Conservation (phyloP, 2,797 vertebrate genomes). For the Xenopus petersii region DNA sequence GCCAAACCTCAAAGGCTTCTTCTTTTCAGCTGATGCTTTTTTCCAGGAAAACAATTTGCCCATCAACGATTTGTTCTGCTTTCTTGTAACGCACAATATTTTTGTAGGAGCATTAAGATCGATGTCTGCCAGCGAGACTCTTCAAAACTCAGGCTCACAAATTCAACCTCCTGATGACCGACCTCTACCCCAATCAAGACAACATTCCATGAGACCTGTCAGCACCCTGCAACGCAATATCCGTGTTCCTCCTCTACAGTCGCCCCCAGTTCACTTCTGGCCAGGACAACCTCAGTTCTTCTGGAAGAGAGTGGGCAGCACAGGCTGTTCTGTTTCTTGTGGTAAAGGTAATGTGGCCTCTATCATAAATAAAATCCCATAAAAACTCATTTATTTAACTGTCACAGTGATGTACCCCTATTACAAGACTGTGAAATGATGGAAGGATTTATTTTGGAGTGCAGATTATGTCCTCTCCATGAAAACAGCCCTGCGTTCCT, state of each 20-base stretch:
- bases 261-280: conserved; percentile 20
- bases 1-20: too few relatives aligned
- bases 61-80: not conserved
- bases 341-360: conserved; percentile 72
- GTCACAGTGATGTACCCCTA: too few relatives aligned
- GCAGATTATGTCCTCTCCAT: too few relatives aligned
- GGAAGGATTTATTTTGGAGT: too few relatives aligned
- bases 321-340: conserved; percentile 77
- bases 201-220: conserved; percentile 39
- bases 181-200: conserved; percentile 20
- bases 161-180: conserved; percentile 40
- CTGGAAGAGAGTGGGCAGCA: conserved; percentile 74
- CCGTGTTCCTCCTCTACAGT: conserved; percentile 78
- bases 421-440: too few relatives aligned
- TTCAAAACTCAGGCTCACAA: not conserved
- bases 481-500: too few relatives aligned
- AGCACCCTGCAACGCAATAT: conserved; percentile 70
- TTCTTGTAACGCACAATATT: not conserved
- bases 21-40: not conserved
- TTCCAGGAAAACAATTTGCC: not conserved
- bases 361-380: too few relatives aligned
- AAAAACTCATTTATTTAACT: too few relatives aligned
- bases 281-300: conserved; percentile 60
- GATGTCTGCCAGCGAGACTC: conserved; percentile 26
- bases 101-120: conserved; percentile 51